phyloP scores from a whole-genome alignment of 1,140 invertebrate genomes.

The Oncopodura yosiiana region DNA sequence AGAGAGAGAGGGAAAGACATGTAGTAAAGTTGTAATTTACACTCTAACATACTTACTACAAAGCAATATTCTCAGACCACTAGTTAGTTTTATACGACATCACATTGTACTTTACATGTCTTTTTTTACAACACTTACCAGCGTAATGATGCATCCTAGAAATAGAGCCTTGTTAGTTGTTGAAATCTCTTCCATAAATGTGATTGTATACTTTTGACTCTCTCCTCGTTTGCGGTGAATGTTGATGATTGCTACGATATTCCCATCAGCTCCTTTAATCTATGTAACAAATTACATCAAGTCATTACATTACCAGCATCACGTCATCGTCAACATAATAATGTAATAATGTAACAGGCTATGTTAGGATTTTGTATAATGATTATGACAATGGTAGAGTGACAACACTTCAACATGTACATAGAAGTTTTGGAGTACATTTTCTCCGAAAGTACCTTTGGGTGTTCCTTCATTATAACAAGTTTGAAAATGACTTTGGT shows the following conservation, averaged over 20 bases:
- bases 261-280: conserved; percentile 35
- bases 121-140: conserved; percentile 24
- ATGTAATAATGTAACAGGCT: too few species aligned
- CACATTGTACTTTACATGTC: too few species aligned
- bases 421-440: too few species aligned
- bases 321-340: too few species aligned
- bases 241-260: conserved; percentile 34
- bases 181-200: conserved; percentile 34
- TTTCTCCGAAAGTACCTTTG: too few species aligned
- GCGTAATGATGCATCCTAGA: conserved; percentile 32
- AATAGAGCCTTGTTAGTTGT: conserved; percentile 35
- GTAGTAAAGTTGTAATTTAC: background rate
- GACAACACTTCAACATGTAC: too few species aligned
- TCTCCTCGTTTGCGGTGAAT: conserved; percentile 32
- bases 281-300: background rate
- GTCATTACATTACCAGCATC: background rate
- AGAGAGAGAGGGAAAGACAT: background rate
- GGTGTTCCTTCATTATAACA: too few species aligned
- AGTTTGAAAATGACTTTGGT: too few species aligned
- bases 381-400: too few species aligned
- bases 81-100: background rate
- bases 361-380: too few species aligned
- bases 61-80: background rate
- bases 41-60: background rate
- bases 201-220: conserved; percentile 32